phyloP scores from a whole-genome alignment of 2,797 vertebrate species.

The Alcedo atthis region DNA sequence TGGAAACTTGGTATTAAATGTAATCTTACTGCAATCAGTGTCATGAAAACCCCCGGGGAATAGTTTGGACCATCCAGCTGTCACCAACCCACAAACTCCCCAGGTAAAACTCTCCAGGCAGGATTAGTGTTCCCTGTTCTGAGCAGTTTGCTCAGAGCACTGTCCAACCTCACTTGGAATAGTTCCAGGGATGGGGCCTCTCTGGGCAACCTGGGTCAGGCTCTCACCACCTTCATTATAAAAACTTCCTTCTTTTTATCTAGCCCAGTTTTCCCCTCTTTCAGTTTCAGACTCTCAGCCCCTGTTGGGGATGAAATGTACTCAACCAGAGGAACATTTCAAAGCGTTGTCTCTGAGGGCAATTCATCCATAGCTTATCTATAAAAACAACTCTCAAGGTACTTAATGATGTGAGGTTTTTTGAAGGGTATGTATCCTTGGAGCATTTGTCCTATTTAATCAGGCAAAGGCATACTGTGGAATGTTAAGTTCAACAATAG shows the following conservation, averaged over 20 bases:
- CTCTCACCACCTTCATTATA: not conserved
- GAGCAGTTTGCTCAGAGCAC: not conserved
- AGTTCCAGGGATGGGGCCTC: not conserved
- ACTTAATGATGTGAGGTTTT: not conserved
- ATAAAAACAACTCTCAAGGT: not conserved
- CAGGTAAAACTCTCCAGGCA: too few relatives aligned
- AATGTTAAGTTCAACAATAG: not conserved
- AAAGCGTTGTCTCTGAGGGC: not conserved
- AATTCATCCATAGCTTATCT: not conserved
- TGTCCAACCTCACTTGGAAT: not conserved
- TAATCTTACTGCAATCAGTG: too few relatives aligned
- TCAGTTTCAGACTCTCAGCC: too few relatives aligned
- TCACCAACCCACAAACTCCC: too few relatives aligned
- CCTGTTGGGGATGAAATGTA: not conserved
- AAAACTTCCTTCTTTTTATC: not conserved
- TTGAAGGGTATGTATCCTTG: not conserved
- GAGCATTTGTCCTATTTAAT: not conserved
- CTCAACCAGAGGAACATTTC: not conserved
- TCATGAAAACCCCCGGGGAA: too few relatives aligned
- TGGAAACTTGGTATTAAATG: too few relatives aligned
- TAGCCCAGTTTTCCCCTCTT: too few relatives aligned
- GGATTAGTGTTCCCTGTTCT: too few relatives aligned
- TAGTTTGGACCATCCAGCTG: too few relatives aligned
- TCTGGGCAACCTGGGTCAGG: not conserved
- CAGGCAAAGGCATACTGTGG: not conserved